Evolutionary conservation across 2,113 vertebrate genomes (phyloP).

Genomic region (Eulemur rufifrons): DNA sequence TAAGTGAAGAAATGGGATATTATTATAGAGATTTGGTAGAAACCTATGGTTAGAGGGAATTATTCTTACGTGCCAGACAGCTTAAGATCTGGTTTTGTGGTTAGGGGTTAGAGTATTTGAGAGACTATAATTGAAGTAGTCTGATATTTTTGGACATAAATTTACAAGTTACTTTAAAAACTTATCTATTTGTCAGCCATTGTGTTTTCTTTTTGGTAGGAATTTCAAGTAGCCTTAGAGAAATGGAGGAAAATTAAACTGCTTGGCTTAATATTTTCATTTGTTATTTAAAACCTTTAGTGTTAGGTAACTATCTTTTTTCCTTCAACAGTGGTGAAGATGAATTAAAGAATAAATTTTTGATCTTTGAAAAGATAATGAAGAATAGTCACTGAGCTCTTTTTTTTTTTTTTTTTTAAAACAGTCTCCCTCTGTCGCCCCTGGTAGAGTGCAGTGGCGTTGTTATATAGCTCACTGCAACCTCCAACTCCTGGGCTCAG

Average conservation of each 20-base stretch:
- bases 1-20: not conserved
- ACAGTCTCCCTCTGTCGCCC: too few relatives aligned
- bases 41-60: not conserved
- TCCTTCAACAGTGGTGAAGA: not conserved
- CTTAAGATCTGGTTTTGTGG: not conserved
- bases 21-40: not conserved
- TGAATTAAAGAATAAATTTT: not conserved
- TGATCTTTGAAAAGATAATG: not conserved
- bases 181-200: not conserved
- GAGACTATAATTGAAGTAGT: not conserved
- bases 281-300: not conserved
- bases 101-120: not conserved
- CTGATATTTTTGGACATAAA: not conserved
- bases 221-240: not conserved
- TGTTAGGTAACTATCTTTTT: not conserved
- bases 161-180: not conserved
- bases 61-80: not conserved
- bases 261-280: not conserved
- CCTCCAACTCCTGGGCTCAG: too few relatives aligned
- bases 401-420: too few relatives aligned
- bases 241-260: conserved; percentile 4
- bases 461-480: too few relatives aligned
- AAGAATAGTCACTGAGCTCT: not conserved
- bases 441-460: too few relatives aligned
- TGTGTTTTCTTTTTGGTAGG: not conserved